phyloP scores from a whole-genome alignment of 2,797 vertebrate genomes.

The Gymnopithys bicolor region DNA sequence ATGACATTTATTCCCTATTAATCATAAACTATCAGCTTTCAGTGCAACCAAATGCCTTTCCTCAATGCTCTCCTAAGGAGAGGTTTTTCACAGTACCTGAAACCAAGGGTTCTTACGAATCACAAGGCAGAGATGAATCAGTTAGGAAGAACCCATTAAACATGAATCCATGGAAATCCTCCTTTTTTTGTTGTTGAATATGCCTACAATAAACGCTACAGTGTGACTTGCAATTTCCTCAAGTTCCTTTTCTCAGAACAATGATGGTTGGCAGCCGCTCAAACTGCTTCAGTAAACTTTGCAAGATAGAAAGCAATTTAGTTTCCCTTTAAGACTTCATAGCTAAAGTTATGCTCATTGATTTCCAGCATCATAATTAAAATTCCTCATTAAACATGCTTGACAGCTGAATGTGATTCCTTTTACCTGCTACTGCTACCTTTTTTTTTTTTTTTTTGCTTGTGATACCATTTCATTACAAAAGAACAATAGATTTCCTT shows the following conservation, averaged over 20 bases:
- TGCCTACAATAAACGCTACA: constrained; percentile 73
- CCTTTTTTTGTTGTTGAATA: constrained; percentile 75
- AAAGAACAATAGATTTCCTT: constrained; percentile 79
- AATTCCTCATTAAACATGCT: constrained; percentile 73
- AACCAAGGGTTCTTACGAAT: constrained; percentile 49
- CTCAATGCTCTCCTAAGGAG: constrained; percentile 16
- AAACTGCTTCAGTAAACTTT: constrained; percentile 64
- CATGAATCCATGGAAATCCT: constrained; percentile 78
- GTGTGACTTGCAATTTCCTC: constrained; percentile 72
- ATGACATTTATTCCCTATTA: not conserved
- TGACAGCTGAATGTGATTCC: constrained; percentile 71
- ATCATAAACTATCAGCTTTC: constrained; percentile 11
- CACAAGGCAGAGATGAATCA: constrained; percentile 73
- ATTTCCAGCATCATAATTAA: constrained; percentile 73
- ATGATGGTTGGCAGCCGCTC: constrained; percentile 73
- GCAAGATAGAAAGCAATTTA: constrained; percentile 63
- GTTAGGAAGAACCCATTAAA: constrained; percentile 76
- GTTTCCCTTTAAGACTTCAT: constrained; percentile 65
- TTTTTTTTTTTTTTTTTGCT: not conserved
- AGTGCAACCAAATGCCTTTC: not conserved
- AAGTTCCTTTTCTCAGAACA: constrained; percentile 73
- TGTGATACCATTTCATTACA: constrained; percentile 68
- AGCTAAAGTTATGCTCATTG: constrained; percentile 66
- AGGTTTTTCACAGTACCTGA: constrained; percentile 50
- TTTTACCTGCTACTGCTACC: constrained; percentile 74